Evolutionary conservation across 2,797 vertebrate species (phyloP), one percentile per base, ranked within the genome.

Genomic region (Vespertilio murinus): DNA sequence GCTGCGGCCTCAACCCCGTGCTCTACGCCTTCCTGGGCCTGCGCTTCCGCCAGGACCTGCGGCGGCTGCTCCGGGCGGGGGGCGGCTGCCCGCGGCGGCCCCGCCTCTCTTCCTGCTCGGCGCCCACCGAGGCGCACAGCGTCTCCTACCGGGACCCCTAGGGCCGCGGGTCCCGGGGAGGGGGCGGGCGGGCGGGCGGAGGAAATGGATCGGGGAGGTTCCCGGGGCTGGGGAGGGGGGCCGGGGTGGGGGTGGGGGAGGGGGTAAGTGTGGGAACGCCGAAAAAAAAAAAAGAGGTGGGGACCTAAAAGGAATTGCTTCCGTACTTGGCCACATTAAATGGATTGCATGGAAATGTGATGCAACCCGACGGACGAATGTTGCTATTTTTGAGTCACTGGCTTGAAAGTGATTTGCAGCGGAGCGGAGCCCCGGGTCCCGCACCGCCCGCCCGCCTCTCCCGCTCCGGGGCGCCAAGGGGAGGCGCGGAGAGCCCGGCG

Each of bases 1-100:
- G 99, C 96, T 99, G 99, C 91, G 99, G 99, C 97, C 98, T 99
- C 92, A 99, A 99, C 95, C 99, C 99, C 0, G 79, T 99, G 91
- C 98, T 99, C 61, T 99, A 99, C 0, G 99, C 98, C 20, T 98
- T 99, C 91, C 97, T 99, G 16, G 99, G 99, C 0, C 98, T 99
- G 30, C 98, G 99, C 33, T 99, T 99, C 98, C 98, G 99, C 3
- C 98, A 59, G 1, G 99, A 99, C 30, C 98, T 99, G 52, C 30
- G 97, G 74, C 97, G 93, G 94, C 96, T 99, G 52, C 56, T 99
- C 22, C 97, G 61, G 0, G 90, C 98, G 0, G 88, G n/a, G n/a
- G n/a, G n/a, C n/a, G n/a, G 97, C 89, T 96, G 97, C 91, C 97
- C 90, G 22, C 93, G 35, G 45, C 75, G 94, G 86, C 97, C 95